phyloP scores from a whole-genome alignment of 2,113 vertebrate species.

The Shinisaurus crocodilurus region DNA sequence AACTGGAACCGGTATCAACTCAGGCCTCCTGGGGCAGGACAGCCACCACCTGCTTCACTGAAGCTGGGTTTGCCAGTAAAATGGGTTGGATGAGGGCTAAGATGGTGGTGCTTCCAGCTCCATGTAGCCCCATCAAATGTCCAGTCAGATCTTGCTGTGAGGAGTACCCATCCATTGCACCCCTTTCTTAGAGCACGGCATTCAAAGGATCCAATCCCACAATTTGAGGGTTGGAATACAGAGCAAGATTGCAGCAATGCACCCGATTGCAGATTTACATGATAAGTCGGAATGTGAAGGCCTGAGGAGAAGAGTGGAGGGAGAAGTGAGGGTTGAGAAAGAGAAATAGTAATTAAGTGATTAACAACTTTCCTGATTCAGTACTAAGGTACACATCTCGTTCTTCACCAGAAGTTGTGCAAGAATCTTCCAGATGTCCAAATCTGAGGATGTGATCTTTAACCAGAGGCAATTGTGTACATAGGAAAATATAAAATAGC shows the following conservation, averaged over 20 bases:
- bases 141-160: neutral
- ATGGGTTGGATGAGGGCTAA: neutral
- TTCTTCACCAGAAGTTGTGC: neutral
- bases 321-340: neutral
- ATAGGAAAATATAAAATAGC: neutral
- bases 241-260: neutral
- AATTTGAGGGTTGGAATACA: neutral
- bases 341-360: neutral
- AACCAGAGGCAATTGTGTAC: neutral
- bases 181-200: neutral
- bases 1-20: neutral
- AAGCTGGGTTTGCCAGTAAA: neutral
- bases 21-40: neutral
- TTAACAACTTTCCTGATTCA: neutral
- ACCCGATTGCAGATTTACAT: neutral
- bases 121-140: neutral
- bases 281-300: neutral
- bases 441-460: neutral
- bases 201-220: neutral
- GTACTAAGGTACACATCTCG: neutral
- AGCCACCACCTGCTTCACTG: constrained; percentile 17
- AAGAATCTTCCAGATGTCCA: neutral
- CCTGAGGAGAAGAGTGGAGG: neutral
- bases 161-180: neutral
- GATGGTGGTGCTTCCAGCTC: neutral